phyloP scores from a whole-genome alignment of 2,797 vertebrate genomes.

The Salmo trutta region DNA sequence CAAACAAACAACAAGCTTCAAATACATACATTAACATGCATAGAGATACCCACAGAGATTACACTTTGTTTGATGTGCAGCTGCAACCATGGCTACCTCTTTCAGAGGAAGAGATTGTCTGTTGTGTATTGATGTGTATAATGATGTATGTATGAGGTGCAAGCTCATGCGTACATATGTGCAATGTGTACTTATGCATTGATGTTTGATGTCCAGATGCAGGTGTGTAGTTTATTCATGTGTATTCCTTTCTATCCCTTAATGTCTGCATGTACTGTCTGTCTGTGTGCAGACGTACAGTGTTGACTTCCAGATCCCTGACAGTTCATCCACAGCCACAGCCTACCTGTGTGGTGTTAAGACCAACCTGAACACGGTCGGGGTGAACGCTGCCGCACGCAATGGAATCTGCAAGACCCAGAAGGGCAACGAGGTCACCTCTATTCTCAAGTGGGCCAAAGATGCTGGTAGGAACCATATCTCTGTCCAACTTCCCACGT shows the following conservation, averaged over 20 bases:
- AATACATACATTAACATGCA: conserved; percentile 11
- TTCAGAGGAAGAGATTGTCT: background rate
- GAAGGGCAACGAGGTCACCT: conserved; percentile 80
- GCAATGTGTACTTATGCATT: background rate
- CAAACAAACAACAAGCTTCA: conserved; percentile 7
- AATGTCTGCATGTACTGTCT: conserved; percentile 4
- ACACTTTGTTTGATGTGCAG: background rate
- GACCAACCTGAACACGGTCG: conserved; percentile 76
- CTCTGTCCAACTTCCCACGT: background rate
- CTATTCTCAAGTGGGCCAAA: conserved; percentile 80
- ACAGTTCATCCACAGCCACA: conserved; percentile 78
- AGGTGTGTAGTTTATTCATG: background rate
- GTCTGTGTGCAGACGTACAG: conserved; percentile 71
- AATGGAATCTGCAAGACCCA: conserved; percentile 74
- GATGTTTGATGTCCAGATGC: background rate
- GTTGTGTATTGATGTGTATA: background rate
- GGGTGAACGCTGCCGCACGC: conserved; percentile 68
- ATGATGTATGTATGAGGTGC: background rate
- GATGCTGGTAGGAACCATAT: conserved; percentile 65
- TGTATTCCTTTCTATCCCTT: background rate
- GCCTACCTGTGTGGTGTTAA: conserved; percentile 82
- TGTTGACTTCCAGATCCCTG: conserved; percentile 80
- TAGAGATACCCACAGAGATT: background rate
- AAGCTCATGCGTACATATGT: background rate
- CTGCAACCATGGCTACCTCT: background rate